Percentiles rank a stretch among this genome's conserved stretches.
phyloP scores from a whole-genome alignment of 2,888 invertebrate species.

The Peribatodes rhomboidaria region DNA sequence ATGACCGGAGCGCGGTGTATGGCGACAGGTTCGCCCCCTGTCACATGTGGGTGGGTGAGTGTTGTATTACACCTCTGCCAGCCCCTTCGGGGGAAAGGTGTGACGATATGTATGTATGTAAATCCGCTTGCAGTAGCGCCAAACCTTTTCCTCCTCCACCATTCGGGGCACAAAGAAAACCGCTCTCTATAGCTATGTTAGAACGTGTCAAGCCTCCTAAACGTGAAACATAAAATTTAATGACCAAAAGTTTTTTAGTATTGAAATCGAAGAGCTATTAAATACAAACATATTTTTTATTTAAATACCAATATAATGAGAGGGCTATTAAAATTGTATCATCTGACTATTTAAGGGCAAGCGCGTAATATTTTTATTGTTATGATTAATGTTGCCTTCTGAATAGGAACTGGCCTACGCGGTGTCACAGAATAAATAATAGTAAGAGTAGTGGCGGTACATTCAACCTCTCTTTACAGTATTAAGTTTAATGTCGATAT shows the following conservation, averaged over 20 bases:
- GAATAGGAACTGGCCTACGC: conserved; percentile 3
- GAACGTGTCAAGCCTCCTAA: conserved; percentile 66
- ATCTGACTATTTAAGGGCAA: conserved; percentile 6
- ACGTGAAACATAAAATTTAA: conserved; percentile 59
- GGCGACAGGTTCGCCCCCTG: too few species aligned
- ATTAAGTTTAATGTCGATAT: too few species aligned
- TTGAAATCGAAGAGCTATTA: conserved; percentile 46
- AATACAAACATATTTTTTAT: conserved; percentile 39
- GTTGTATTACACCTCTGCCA: too few species aligned
- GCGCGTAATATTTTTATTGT: conserved; percentile 15
- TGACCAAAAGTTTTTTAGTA: conserved; percentile 56
- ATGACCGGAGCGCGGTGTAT: too few species aligned
- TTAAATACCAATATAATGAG: conserved; percentile 39
- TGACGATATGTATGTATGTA: too few species aligned
- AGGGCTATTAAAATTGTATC: conserved; percentile 28
- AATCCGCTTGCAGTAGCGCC: conserved; percentile 37
- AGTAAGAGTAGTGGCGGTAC: too few species aligned
- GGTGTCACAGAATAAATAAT: too few species aligned
- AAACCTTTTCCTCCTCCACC: conserved; percentile 40
- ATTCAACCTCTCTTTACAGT: too few species aligned
- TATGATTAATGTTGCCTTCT: conserved; percentile 20
- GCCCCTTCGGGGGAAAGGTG: too few species aligned
- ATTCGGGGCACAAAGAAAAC: conserved; percentile 68
- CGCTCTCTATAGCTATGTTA: conserved; percentile 60
- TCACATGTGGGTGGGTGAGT: too few species aligned